Evolutionary conservation across 2,888 invertebrate species (phyloP), one percentile per base, ranked within the genome.

Genomic region (Drosophila cognata): DNA sequence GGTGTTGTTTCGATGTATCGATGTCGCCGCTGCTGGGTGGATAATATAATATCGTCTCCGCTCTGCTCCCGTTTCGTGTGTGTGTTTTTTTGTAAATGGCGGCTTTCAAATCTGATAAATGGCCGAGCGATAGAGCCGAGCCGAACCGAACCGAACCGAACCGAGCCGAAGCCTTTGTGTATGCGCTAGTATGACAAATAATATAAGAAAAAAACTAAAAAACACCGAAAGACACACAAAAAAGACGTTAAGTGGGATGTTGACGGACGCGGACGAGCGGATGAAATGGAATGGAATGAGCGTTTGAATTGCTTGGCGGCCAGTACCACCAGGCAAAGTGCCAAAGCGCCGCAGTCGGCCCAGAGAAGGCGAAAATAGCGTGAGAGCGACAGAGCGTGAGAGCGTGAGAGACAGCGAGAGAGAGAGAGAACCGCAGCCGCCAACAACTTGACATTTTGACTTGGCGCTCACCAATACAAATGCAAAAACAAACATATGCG

Each of bases 231-330:
- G 35, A 59, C 41, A 41, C 18, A 50, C 50, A 28, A 50, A 68
- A 73, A 78, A 79, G 78, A 76, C 74, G 68, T 80, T 82, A 89
- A 84, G 85, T 90, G 91, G 89, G 87, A 89, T 90, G 88, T 89
- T 86, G 89, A 88, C 88, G 90, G 88, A 90, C 88, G 90, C 89
- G 90, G 90, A 90, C 86, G 90, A 90, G 89, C 86, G 89, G 84
- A 88, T 90, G 86, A 85, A 91, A 91, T 91, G 91, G 83, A 84
- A 88, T 85, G 89, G 75, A 81, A 82, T 81, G 82, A 79, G 76
- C 88, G 73, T 84, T 86, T 80, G 88, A 89, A 81, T 81, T 65
- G 74, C 71, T 84, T 74, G 80, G 81, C 78, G 80, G 74, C 70
- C 67, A 78, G 82, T 71, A 81, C 79, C 77, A 78, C 65, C 73